These are phyloP conservation scores for Gandaritis pyraliata DNA, from an alignment of 2,888 invertebrate species.

Conservation along the genomic window DNA sequence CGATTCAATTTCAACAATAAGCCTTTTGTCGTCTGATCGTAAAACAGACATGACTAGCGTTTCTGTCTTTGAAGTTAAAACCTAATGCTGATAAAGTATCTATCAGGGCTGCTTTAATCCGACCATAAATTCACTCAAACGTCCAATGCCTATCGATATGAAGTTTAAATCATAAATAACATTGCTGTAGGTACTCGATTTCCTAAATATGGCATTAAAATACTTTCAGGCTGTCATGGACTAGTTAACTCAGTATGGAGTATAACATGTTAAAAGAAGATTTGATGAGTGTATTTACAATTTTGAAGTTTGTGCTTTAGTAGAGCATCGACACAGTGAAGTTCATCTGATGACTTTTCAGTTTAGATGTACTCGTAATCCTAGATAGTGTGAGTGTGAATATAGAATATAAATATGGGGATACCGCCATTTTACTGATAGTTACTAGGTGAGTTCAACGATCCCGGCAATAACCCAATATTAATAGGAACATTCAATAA, in stretches of 20 bases:
- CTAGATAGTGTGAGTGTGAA: too few species aligned
- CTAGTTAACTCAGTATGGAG: too few species aligned
- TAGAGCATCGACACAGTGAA: neutral
- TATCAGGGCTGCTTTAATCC: conserved; percentile 25
- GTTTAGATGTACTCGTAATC: too few species aligned
- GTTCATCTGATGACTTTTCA: too few species aligned
- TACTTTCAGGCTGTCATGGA: too few species aligned
- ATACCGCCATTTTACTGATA: too few species aligned
- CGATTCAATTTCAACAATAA: conserved; percentile 61
- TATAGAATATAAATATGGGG: too few species aligned
- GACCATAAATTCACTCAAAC: conserved; percentile 27
- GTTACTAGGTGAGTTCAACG: too few species aligned
- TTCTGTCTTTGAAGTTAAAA: conserved; percentile 25
- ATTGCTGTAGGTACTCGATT: conserved; percentile 12
- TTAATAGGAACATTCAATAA: too few species aligned
- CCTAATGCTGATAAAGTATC: conserved; percentile 29
- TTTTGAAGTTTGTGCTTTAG: neutral
- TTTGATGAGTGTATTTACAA: too few species aligned
- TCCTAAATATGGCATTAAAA: neutral
- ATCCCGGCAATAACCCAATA: too few species aligned
- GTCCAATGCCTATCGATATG: conserved; percentile 22
- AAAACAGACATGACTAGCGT: conserved; percentile 39
- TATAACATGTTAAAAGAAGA: too few species aligned
- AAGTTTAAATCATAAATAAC: conserved; percentile 17
- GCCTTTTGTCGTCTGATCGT: conserved; percentile 48